phyloP scores from a whole-genome alignment of 2,113 vertebrate species.

The Lonchura striata region DNA sequence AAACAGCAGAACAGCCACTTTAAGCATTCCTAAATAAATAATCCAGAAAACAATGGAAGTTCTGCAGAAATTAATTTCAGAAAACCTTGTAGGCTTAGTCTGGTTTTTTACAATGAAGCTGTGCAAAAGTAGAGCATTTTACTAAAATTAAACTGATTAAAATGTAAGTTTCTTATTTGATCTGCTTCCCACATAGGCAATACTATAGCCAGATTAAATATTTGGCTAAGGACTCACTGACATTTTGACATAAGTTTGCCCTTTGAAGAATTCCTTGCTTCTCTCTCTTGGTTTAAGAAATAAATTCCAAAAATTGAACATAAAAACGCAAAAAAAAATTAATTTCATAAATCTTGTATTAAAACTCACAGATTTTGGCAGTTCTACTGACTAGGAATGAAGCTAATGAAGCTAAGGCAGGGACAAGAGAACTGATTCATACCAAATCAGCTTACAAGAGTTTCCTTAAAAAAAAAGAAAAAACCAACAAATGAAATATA shows the following conservation, averaged over 20 bases:
- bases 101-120: not conserved
- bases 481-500: rapidly evolving
- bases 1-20: not conserved
- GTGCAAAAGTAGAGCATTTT: not conserved
- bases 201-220: not conserved
- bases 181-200: not conserved
- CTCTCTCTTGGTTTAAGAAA: not conserved
- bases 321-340: not conserved
- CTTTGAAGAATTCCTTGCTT: not conserved
- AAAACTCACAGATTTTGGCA: rapidly evolving
- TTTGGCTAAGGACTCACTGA: not conserved
- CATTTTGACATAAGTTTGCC: not conserved
- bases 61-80: not conserved
- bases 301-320: not conserved
- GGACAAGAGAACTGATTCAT: not conserved
- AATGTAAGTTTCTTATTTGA: not conserved
- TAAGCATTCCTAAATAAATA: not conserved
- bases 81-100: not conserved
- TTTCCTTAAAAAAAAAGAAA: not conserved
- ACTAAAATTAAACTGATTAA: not conserved
- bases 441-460: not conserved
- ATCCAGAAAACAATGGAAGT: not conserved
- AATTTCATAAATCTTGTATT: not conserved
- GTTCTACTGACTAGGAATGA: not conserved
- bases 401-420: not conserved